A percentile compares a stretch with the other conserved stretches of the same genome.
These are phyloP conservation scores for Bostrychus sinensis DNA, from an alignment of 2,113 vertebrate species.

Conservation along the genomic window DNA sequence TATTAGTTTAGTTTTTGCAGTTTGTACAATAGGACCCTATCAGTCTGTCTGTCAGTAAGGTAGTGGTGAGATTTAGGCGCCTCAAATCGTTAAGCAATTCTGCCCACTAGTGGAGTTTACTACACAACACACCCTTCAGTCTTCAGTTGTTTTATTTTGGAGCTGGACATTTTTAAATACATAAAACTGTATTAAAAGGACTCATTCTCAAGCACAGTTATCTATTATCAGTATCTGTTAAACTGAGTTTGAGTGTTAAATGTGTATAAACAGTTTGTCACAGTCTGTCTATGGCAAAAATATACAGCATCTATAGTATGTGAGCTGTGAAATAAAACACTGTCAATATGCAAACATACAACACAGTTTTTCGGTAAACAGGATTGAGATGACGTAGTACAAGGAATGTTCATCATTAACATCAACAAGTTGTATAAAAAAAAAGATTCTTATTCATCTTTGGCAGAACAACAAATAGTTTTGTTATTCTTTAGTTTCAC, in stretches of 20 bases:
- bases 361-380: conserved; percentile 12
- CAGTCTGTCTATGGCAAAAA: conserved; percentile 40
- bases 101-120: conserved; percentile 58
- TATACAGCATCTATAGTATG: conserved; percentile 31
- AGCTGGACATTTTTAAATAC: conserved; percentile 50
- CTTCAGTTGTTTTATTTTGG: conserved; percentile 48
- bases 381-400: neutral
- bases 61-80: neutral
- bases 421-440: neutral
- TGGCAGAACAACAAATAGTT: no score
- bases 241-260: conserved; percentile 32
- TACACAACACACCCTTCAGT: conserved; percentile 45
- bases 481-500: neutral
- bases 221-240: conserved; percentile 26
- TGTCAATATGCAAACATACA: conserved; percentile 4
- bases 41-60: neutral
- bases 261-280: conserved; percentile 45
- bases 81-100: conserved; percentile 34
- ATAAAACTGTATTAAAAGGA: conserved; percentile 36
- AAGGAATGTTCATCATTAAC: conserved; percentile 41
- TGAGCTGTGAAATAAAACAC: conserved; percentile 32
- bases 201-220: conserved; percentile 27
- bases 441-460: no score
- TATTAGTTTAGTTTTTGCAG: neutral
- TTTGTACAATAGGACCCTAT: neutral